phyloP scores from a whole-genome alignment of 2,113 vertebrate genomes.

The Xiphorhynchus elegans region DNA sequence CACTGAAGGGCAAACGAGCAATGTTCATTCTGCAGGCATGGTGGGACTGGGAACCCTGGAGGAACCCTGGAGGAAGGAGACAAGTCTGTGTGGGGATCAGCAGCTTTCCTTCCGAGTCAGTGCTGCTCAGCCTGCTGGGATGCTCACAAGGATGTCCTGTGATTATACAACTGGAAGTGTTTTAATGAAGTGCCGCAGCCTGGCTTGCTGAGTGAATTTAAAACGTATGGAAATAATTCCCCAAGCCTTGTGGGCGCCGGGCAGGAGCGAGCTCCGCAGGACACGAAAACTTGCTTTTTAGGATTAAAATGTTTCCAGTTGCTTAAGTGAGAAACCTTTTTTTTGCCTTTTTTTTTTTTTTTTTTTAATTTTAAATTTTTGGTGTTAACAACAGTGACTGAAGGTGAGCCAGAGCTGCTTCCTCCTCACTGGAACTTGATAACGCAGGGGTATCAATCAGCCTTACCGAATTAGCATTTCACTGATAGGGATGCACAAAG shows the following conservation, averaged over 20 bases:
- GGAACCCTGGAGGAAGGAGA: not conserved
- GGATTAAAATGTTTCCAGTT: constrained; percentile 24
- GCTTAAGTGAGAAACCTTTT: constrained; percentile 65
- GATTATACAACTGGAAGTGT: constrained; percentile 4
- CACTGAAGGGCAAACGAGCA: not conserved
- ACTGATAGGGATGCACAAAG: constrained; percentile 71
- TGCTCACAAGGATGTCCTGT: not conserved
- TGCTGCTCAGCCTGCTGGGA: not conserved
- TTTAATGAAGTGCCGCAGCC: constrained; percentile 3
- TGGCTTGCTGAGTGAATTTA: not conserved
- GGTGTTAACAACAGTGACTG: constrained; percentile 9
- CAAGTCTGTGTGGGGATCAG: not conserved
- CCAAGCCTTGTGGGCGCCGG: not conserved
- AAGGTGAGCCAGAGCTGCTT: constrained; percentile 41
- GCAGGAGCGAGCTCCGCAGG: not conserved
- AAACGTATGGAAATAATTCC: constrained; percentile 38
- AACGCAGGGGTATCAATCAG: constrained; percentile 68
- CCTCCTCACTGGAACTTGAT: constrained; percentile 57
- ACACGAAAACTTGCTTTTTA: not conserved
- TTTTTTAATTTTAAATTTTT: not conserved
- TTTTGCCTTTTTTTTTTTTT: too few relatives aligned
- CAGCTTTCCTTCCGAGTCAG: not conserved
- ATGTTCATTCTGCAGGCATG: not conserved
- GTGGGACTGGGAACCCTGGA: not conserved
- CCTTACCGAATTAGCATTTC: constrained; percentile 72